phyloP scores from a whole-genome alignment of 2,797 vertebrate species.

The Cyclura pinguis region DNA sequence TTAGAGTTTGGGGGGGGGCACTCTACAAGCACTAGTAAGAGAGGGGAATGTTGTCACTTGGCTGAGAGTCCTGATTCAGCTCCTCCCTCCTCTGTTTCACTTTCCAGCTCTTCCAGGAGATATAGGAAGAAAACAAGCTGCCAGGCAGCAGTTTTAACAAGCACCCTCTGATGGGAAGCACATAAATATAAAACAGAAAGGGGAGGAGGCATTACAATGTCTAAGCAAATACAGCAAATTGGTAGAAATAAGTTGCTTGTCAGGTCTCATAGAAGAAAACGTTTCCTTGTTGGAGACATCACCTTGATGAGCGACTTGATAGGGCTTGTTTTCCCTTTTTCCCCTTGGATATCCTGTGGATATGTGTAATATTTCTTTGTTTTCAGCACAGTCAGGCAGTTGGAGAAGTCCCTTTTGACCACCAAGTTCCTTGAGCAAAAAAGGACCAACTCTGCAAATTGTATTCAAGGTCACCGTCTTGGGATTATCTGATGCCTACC shows the following conservation, averaged over 20 bases:
- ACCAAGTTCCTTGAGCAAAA: background rate
- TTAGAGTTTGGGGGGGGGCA: conserved; percentile 71
- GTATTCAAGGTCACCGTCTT: conserved; percentile 32
- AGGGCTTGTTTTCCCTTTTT: background rate
- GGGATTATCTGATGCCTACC: conserved; percentile 32
- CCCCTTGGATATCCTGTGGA: background rate
- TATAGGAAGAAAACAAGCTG: conserved; percentile 64
- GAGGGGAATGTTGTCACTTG: conserved; percentile 80
- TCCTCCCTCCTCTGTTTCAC: conserved; percentile 70
- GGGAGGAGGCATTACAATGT: conserved; percentile 29
- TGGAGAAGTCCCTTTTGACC: conserved; percentile 19
- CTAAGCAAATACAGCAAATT: conserved; percentile 55
- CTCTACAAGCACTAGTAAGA: conserved; percentile 76
- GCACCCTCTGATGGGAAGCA: conserved; percentile 55
- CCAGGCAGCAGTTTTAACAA: conserved; percentile 65
- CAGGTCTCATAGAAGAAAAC: conserved; percentile 60
- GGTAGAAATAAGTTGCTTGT: conserved; percentile 61
- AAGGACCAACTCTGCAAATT: conserved; percentile 25
- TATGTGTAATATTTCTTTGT: conserved; percentile 4
- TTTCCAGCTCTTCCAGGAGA: conserved; percentile 57
- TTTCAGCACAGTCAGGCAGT: background rate
- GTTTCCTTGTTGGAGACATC: conserved; percentile 38
- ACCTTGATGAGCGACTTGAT: conserved; percentile 23
- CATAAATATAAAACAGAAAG: conserved; percentile 59
- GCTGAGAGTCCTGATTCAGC: conserved; percentile 72